A percentile compares a stretch with the other conserved stretches of the same genome.
phyloP scores from a whole-genome alignment of 1,140 invertebrate species.

The Bombus terrestris region DNA sequence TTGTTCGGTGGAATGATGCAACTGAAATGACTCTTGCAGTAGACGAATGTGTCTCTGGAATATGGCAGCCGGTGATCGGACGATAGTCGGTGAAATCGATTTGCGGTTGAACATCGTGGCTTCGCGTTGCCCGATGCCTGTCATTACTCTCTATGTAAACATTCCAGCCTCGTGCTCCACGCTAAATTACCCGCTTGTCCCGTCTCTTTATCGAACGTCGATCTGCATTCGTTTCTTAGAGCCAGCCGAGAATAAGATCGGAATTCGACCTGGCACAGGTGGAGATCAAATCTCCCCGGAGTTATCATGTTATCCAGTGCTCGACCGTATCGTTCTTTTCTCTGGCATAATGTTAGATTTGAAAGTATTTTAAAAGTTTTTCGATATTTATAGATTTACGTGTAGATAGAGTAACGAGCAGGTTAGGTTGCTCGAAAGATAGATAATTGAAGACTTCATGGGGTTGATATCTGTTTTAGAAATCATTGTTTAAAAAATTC shows the following conservation, averaged over 20 bases:
- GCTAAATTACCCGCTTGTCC: conserved; percentile 50
- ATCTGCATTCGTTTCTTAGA: conserved; percentile 34
- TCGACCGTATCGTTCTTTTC: neutral
- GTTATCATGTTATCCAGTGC: neutral
- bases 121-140: conserved; percentile 28
- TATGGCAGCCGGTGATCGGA: conserved; percentile 17
- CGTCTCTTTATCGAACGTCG: conserved; percentile 35
- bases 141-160: conserved; percentile 56
- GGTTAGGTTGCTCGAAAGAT: neutral
- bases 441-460: neutral
- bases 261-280: conserved; percentile 39
- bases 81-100: conserved; percentile 47
- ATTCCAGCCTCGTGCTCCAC: conserved; percentile 36
- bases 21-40: neutral
- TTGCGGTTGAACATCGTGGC: conserved; percentile 43
- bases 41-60: conserved; percentile 24
- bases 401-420: neutral
- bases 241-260: conserved; percentile 2
- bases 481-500: no score
- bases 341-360: neutral
- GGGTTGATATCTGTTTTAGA: neutral
- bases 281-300: neutral
- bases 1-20: neutral
- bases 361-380: neutral
- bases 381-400: neutral